Conservation (phyloP, 2,797 vertebrate species). For the Notoglanidium macrostoma region DNA sequence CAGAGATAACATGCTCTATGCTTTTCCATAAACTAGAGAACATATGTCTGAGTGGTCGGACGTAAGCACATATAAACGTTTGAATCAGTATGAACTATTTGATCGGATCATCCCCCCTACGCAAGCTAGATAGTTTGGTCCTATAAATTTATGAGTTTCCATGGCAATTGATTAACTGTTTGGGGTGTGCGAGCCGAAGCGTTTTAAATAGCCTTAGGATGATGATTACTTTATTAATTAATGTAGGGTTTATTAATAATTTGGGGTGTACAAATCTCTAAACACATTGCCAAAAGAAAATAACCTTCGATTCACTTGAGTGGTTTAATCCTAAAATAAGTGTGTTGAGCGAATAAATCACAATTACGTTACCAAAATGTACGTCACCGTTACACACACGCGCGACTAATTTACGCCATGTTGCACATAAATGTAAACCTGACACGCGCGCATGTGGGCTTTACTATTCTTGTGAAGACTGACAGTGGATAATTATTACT, state of each 20-base stretch:
- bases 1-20: fast-evolving
- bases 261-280: no score
- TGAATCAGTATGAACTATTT: not conserved
- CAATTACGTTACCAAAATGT: not conserved
- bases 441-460: not conserved
- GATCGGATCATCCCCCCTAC: conserved; percentile 32
- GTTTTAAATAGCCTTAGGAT: not conserved
- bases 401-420: not conserved
- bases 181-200: conserved; percentile 25
- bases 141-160: conserved; percentile 61
- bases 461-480: not conserved
- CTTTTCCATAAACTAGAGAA: fast-evolving
- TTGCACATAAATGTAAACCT: not conserved
- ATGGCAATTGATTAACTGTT: conserved; percentile 68
- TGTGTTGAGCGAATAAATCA: not conserved
- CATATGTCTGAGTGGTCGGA: not conserved
- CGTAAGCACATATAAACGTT: not conserved
- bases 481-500: not conserved
- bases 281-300: not conserved
- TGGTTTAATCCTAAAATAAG: not conserved
- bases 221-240: not conserved
- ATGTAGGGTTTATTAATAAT: not conserved
- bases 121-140: conserved; percentile 41
- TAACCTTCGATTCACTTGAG: not conserved
- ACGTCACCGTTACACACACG: no score